Evolutionary conservation across 2,797 vertebrate species (phyloP), one percentile per base, ranked within the genome.

Genomic region (Lindbergichthys nudifrons): DNA sequence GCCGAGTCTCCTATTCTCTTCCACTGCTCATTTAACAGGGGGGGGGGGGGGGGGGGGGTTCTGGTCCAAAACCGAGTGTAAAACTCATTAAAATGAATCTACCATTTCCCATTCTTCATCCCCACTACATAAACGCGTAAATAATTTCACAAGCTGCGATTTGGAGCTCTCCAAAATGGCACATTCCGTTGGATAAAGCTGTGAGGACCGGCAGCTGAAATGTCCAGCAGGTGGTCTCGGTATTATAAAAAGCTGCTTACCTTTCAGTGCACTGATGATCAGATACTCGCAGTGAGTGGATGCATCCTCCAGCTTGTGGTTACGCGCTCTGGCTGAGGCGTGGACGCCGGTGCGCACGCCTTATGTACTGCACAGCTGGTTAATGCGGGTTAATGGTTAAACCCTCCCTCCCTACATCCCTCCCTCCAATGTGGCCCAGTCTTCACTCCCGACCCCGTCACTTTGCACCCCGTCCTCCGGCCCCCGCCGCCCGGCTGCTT

Each of bases 351-450:
- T 91, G 84, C 74, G 85, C 92, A 78, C 89, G 88, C 81, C 86
- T 93, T 93, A 93, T 85, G 92, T 19, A 86, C 82, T 75, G 80
- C 79, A 74, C 89, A 56, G 81, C 75, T 71, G 70, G 85, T 85
- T 90, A 91, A 87, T 84, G 75, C 11, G 48, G 69, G 90, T 88
- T 90, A 90, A 92, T 91, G 82, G 85, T 91, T 93, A 89, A 86
- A 84, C 90, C 76, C 74, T 68, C 86, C 82, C 83, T 73, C 88
- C 82, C 74, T 68, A 86, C 82, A 82, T 73, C 88, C 82, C 42
- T 62, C 86, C 56, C 78, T 69, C 72, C 75, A 70, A 83, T 80
- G 69, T 56, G 70, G 85, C 78, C 84, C 77, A 70, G 53, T 75
- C 63, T 80, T 73, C 51, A 6, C 13, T 45, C 72, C 79, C 69